Evolutionary conservation across 2,113 vertebrate species (phyloP), one percentile per base, ranked within the genome.

Genomic region (Sphaerodactylus townsendi): DNA sequence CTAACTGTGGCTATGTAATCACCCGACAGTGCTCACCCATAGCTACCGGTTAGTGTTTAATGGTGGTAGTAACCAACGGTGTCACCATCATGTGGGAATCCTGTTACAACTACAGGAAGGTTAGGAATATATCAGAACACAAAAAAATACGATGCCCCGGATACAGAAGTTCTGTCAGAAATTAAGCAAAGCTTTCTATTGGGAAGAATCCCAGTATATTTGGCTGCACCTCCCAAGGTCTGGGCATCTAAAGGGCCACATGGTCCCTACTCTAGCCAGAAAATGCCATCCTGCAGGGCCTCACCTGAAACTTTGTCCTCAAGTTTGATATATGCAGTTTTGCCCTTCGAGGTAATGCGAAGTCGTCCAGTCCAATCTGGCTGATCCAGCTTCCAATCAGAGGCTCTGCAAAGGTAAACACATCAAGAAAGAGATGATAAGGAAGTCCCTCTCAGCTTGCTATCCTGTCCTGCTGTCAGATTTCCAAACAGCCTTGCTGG

Each of bases 331-430:
- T 96, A 99, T 2, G 97, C 98, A 69, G 97, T 95, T 93, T 98
- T 99, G 76, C 98, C 98, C 90, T 97, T 97, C 30, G 98, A 98
- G 15, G 98, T 99, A 87, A 99, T 96, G 66, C 98, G 96, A 90
- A 99, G 97, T 41, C 98, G 96, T 41, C 98, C 98, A 30, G 97
- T 98, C 98, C 98, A 99, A 88, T 99, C 98, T 0, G 98, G 98
- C 77, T 98, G 94, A 56, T 99, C 98, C 93, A 99, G 94, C 94
- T 99, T 99, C 98, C 98, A 99, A 90, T 99, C 98, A n/a, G 98
- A 98, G 7, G 98, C 98, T 95, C 98, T 99, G 41, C 39, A 90
- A 62, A 50, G 83, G 78, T 30, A 91, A 91, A 90, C 3, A 13
- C 74, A 80, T 6, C 79, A 6, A 7, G 82, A 19, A 19, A 44